Conservation (phyloP, 2,113 vertebrate genomes). For the Phycodurus eques region DNA sequence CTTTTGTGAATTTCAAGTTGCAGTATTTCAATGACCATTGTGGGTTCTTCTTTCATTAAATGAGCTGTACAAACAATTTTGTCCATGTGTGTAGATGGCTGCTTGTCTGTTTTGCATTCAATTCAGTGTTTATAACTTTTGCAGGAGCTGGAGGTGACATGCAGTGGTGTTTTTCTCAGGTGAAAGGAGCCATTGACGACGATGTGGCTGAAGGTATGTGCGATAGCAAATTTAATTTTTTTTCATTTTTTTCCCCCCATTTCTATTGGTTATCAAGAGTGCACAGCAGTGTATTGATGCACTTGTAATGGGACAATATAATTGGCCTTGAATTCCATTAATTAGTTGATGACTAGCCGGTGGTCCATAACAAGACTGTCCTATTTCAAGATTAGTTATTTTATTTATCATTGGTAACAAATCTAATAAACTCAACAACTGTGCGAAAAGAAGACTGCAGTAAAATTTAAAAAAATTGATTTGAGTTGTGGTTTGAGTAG, state of each 20-base stretch:
- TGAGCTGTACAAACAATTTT: neutral
- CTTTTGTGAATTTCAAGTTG: no score
- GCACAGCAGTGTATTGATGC: neutral
- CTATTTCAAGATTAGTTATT: neutral
- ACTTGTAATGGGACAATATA: no score
- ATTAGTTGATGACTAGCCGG: neutral
- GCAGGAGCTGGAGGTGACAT: conserved; percentile 87
- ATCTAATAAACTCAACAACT: neutral
- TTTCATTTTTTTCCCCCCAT: neutral
- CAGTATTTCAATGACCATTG: no score
- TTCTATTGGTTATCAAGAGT: neutral
- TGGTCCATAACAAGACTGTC: neutral
- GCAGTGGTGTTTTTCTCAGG: conserved; percentile 99
- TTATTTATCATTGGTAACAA: no score
- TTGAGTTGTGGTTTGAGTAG: neutral
- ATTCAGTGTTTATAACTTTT: conserved; percentile 4
- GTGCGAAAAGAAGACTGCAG: neutral
- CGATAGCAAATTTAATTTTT: no score
- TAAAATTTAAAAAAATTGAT: neutral
- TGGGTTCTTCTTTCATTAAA: no score
- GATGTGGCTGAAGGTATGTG: conserved; percentile 94
- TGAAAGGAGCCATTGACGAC: conserved; percentile 98
- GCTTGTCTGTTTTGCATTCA: neutral
- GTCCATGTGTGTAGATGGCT: neutral
- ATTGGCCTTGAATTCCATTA: no score